Evolutionary conservation across 2,888 invertebrate genomes (phyloP), one percentile per base, ranked within the genome.

Genomic region (Trichacis sp.): DNA sequence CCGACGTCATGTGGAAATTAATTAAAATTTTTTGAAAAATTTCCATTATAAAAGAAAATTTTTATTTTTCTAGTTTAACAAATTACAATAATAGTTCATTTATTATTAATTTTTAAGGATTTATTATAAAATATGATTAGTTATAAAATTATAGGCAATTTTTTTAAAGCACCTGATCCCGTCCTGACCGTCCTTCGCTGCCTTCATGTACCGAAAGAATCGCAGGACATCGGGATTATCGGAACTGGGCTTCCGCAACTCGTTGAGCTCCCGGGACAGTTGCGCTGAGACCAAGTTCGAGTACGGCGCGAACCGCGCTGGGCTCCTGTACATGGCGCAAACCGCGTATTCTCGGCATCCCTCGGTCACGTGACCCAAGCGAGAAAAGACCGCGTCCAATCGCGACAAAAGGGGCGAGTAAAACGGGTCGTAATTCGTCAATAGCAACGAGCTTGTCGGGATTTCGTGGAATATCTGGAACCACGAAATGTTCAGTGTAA

Each of bases 161-260:
- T n/a, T n/a, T n/a, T n/a, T n/a, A n/a, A n/a, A n/a, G n/a, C n/a
- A 24, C 77, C 90, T 90, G 9, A 88, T 85, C 14, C 92, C 93
- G 77, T 94, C 94, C 78, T 95, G 95, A 0, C 94, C 95, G 67
- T 94, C 91, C 82, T 94, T 90, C 9, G 95, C 95, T 0, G 95
- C 93, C 70, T 94, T 91, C 94, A 95, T 95, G 85, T 95, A 95
- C 58, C 91, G 90, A 88, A 95, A 95, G 87, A 95, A 95, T 53
- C 95, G 87, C 38, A 95, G 85, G 62, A 95, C 94, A 75, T 95
- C 94, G 0, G 93, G 92, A 82, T 95, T 95, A 81, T 95, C 94
- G 0, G 92, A 91, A 0, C 93, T 91, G 0, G 95, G 95, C 53
- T 94, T 92, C 2, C 93, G 88, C 46, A 95, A 86, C 80, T 95